phyloP scores from a whole-genome alignment of 2,797 vertebrate species.

The Acomys russatus region DNA sequence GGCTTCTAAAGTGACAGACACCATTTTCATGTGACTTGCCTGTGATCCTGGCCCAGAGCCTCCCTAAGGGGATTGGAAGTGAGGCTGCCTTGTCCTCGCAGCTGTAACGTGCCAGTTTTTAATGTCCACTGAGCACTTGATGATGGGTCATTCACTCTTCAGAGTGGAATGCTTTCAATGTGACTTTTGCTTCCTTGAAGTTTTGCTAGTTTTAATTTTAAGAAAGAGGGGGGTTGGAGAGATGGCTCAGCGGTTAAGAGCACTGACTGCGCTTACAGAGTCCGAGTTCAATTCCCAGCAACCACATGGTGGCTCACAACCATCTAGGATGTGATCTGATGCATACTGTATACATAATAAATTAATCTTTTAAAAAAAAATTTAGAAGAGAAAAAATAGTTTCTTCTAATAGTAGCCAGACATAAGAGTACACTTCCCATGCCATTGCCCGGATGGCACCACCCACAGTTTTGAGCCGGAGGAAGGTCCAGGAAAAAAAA shows the following conservation, averaged over 20 bases:
- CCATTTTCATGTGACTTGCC: not conserved
- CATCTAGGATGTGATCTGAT: too few species aligned
- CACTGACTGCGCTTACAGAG: too few species aligned
- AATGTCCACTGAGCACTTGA: not conserved
- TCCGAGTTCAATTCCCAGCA: too few species aligned
- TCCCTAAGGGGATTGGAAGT: not conserved
- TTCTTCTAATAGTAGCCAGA: slow-evolving; percentile 11
- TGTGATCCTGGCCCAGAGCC: not conserved
- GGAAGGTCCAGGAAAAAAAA: not conserved
- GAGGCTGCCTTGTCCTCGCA: not conserved
- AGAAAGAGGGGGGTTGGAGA: too few species aligned
- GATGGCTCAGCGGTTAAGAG: too few species aligned
- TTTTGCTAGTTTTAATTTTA: not conserved
- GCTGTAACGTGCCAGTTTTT: not conserved
- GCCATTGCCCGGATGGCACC: not conserved
- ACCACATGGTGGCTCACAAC: too few species aligned
- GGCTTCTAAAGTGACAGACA: not conserved
- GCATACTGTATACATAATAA: too few species aligned
- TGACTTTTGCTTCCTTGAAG: not conserved
- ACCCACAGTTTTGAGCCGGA: not conserved
- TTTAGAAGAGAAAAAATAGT: not conserved
- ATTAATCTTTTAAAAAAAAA: too few species aligned
- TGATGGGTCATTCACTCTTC: slow-evolving; percentile 12
- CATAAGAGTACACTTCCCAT: not conserved
- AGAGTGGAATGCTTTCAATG: not conserved